Base-by-base conservation (phyloP, 64 coral and sea anemone genomes). In the Montipora sp. region DNA sequence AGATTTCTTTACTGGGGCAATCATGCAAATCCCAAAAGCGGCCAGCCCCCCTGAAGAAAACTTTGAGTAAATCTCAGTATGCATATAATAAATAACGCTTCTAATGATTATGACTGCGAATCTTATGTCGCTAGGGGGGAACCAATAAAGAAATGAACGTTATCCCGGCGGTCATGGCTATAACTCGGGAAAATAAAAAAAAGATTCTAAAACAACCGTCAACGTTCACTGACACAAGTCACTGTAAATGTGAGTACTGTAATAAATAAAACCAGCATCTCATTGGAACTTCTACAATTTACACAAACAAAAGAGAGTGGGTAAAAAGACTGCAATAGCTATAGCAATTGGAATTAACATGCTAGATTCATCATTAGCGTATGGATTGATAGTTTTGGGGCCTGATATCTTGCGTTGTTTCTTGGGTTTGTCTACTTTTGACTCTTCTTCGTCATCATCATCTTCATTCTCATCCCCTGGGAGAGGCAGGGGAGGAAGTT, bases 351-450 rank as follows among this genome's bases (percentile, higher is more conserved):
- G 95, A 79, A 90, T 90, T 15, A 96, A 77, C 95, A 96, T 96
- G 88, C 95, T 96, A 61, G 80, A 87, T 53, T 96, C 95, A 8
- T 99, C 98, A 76, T 96, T 94, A 60, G 98, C 98, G 58, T 99
- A 99, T 5, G 98, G 98, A 47, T 99, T 80, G 22, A 91, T 81
- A 51, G 94, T 80, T 73, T 95, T 99, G 2, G 98, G 98, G 8
- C 98, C 98, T 21, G 98, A 99, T 59, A 95, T 94, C 58, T 99
- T 99, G 47, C 98, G 77, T 18, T 84, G 79, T 60, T 96, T 93
- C 43, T 96, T 93, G 0, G 98, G 98, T 57, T 94, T 95, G 53
- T 99, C 98, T 58, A 88, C 89, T 59, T 96, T 92, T 48, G 68
- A 59, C 4, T 87, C 83, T 16, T 99, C 94, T 2, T 91, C 66